phyloP scores from a whole-genome alignment of 2,888 invertebrate species.

The Masnerella sp. region DNA sequence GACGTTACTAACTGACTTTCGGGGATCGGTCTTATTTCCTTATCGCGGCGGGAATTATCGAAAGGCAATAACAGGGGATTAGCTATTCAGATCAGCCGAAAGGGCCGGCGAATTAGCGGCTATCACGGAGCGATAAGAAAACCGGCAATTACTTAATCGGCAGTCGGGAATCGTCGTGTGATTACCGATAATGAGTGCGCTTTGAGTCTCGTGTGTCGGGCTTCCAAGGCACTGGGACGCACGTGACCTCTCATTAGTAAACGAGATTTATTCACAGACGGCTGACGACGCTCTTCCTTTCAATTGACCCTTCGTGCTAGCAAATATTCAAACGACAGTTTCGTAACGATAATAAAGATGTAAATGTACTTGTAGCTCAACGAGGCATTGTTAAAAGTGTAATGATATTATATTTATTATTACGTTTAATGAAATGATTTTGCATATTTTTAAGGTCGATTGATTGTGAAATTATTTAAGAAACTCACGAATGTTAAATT shows the following conservation, averaged over 20 bases:
- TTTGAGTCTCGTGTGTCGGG: slow-evolving; percentile 57
- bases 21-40: slow-evolving; percentile 37
- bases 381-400: slow-evolving; percentile 61
- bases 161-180: slow-evolving; percentile 65
- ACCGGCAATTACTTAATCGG: slow-evolving; percentile 71
- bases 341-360: too few species aligned
- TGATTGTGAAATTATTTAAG: slow-evolving; percentile 42
- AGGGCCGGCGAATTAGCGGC: slow-evolving; percentile 55
- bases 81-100: slow-evolving; percentile 49
- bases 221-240: slow-evolving; percentile 40
- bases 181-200: slow-evolving; percentile 69
- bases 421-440: slow-evolving; percentile 38
- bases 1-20: slow-evolving; percentile 24
- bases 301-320: slow-evolving; percentile 20
- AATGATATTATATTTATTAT: slow-evolving; percentile 56
- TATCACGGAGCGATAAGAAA: slow-evolving; percentile 65
- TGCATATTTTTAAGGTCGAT: slow-evolving; percentile 12
- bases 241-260: slow-evolving; percentile 60
- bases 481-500: slow-evolving; percentile 27
- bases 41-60: slow-evolving; percentile 45
- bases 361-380: slow-evolving; percentile 53
- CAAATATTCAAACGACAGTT: slow-evolving; percentile 38
- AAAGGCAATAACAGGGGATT: slow-evolving; percentile 56
- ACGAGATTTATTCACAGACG: slow-evolving; percentile 58
- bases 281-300: slow-evolving; percentile 39